Conservation (phyloP, 1,140 invertebrate species). For the Macrotrachela quadricornifera region DNA sequence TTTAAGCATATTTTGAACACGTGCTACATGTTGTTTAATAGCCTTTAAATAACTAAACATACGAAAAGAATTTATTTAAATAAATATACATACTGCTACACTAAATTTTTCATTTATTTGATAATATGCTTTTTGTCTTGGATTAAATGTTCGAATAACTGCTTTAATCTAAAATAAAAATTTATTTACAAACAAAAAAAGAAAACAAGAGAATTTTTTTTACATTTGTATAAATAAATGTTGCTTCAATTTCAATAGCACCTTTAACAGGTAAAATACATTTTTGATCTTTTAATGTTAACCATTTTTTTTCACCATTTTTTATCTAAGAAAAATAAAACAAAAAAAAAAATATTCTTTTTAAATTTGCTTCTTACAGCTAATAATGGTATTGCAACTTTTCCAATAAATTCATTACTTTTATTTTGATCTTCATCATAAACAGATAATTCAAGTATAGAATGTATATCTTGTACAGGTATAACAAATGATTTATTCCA, state of each 20-base stretch:
- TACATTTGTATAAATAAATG: constrained; percentile 70
- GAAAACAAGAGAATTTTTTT: constrained; percentile 22
- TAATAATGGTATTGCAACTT: constrained; percentile 62
- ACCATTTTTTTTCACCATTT: constrained; percentile 82
- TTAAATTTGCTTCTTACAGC: constrained; percentile 19
- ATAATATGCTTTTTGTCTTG: constrained; percentile 82
- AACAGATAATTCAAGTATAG: constrained; percentile 81
- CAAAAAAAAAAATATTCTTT: background rate
- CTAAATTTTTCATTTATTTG: constrained; percentile 82
- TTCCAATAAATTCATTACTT: constrained; percentile 88
- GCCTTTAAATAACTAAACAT: constrained; percentile 29
- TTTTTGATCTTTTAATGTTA: constrained; percentile 86
- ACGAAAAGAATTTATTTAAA: background rate
- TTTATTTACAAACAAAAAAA: background rate
- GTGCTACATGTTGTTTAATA: constrained; percentile 74
- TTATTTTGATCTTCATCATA: constrained; percentile 95
- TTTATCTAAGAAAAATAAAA: constrained; percentile 39
- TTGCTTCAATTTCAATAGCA: constrained; percentile 75
- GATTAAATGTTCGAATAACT: constrained; percentile 70
- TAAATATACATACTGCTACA: constrained; percentile 38
- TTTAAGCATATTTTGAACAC: constrained; percentile 67
- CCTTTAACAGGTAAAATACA: constrained; percentile 66
- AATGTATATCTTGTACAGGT: constrained; percentile 54
- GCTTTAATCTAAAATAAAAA: constrained; percentile 45
- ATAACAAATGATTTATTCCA: constrained; percentile 82